phyloP scores from a whole-genome alignment of 2,113 vertebrate species.

The Chaenogobius annularis region DNA sequence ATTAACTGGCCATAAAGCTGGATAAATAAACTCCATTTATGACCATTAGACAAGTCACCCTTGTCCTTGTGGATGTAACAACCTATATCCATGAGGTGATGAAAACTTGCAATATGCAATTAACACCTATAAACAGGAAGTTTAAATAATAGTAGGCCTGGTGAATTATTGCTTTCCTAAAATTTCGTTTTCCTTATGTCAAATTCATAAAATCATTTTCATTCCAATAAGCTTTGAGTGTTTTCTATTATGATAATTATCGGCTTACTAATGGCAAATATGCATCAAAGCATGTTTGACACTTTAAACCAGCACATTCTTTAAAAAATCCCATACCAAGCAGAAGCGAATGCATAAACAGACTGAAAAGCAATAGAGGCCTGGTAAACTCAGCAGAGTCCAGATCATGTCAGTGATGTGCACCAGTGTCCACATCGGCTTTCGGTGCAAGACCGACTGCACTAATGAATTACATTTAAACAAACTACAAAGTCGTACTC shows the following conservation, averaged over 20 bases:
- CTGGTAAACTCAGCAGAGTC: not conserved
- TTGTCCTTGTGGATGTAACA: conserved; percentile 11
- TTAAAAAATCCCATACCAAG: not conserved
- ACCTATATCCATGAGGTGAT: no score
- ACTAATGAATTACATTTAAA: not conserved
- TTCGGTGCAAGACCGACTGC: not conserved
- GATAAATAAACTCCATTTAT: not conserved
- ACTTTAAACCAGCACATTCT: not conserved
- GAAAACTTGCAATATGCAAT: not conserved
- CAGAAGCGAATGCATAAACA: not conserved
- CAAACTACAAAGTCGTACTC: not conserved
- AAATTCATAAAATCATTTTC: not conserved
- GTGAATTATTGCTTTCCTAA: not conserved
- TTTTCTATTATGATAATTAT: no score
- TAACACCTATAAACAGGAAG: not conserved
- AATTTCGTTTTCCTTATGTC: not conserved
- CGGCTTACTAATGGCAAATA: no score
- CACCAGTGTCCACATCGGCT: not conserved
- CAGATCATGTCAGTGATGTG: not conserved
- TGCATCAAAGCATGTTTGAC: no score
- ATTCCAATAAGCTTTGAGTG: no score
- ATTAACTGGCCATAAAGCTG: not conserved
- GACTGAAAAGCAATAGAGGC: not conserved
- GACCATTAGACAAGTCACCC: conserved; percentile 39
- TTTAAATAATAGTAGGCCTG: no score